A percentile compares a stretch with the other conserved stretches of the same genome.
Conservation (phyloP, 2,113 vertebrate genomes). For the Corapipo altera region DNA sequence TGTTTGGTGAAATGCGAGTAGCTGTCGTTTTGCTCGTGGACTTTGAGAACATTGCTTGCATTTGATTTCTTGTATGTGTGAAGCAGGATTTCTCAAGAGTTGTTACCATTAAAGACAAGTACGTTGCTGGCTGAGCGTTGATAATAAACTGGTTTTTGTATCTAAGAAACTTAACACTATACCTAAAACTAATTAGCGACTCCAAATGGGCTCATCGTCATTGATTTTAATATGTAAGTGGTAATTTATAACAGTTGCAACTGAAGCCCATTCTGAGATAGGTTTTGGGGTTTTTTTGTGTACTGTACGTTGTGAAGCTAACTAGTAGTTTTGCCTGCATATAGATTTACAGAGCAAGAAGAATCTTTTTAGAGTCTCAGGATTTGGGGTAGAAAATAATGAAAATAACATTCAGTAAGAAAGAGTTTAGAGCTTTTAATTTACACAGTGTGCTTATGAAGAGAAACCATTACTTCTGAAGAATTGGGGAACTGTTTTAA, state of each 20-base stretch:
- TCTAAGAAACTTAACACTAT: neutral
- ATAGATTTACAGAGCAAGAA: neutral
- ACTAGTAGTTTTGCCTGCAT: neutral
- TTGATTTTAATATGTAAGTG: neutral
- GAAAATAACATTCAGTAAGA: neutral
- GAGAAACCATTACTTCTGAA: neutral
- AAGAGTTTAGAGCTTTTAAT: neutral
- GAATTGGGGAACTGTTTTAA: neutral
- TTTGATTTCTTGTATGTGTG: neutral
- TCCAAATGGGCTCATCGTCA: neutral
- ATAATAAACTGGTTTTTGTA: neutral
- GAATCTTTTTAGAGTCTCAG: neutral
- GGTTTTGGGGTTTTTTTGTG: neutral
- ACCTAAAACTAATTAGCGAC: neutral
- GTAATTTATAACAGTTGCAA: slow-evolving; percentile 14
- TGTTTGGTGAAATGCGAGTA: slow-evolving; percentile 10
- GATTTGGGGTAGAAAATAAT: neutral
- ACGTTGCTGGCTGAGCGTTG: neutral
- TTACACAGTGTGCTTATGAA: neutral
- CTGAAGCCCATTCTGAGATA: neutral
- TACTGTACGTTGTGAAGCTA: neutral
- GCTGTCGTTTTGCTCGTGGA: slow-evolving; percentile 7
- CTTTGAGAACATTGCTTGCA: slow-evolving; percentile 3
- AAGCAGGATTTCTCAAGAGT: slow-evolving; percentile 12
- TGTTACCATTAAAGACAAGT: neutral